These are phyloP conservation scores for Raja brachyura DNA, from an alignment of 2,113 vertebrate genomes.

Conservation along the genomic window DNA sequence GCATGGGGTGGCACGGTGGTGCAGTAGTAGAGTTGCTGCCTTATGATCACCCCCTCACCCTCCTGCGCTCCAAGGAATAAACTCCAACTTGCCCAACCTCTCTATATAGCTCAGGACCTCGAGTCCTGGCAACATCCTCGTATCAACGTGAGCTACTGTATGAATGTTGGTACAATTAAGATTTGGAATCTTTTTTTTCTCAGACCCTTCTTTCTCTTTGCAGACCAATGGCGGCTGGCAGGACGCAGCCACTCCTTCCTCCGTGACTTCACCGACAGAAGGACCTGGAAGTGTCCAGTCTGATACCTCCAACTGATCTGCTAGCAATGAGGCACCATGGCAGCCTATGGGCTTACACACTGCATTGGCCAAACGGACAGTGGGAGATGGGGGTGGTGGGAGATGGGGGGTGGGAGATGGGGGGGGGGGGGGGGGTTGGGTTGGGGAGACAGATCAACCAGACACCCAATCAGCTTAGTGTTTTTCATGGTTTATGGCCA, in stretches of 20 bases:
- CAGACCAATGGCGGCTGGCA: constrained; percentile 98
- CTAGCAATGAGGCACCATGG: constrained; percentile 64
- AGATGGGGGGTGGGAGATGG: constrained; percentile 46
- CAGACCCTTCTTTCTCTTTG: neutral
- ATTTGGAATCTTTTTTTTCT: too few relatives aligned
- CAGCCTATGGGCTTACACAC: constrained; percentile 42
- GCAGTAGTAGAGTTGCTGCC: too few relatives aligned
- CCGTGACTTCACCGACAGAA: constrained; percentile 98
- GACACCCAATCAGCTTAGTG: constrained; percentile 62
- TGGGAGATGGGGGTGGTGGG: constrained; percentile 36
- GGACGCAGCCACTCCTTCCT: constrained; percentile 93
- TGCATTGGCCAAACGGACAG: constrained; percentile 49
- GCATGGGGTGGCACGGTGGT: too few relatives aligned
- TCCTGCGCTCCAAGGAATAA: too few relatives aligned
- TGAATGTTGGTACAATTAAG: neutral
- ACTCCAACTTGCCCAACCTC: too few relatives aligned
- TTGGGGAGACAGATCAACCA: constrained; percentile 49
- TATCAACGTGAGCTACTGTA: neutral
- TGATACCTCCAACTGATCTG: constrained; percentile 98
- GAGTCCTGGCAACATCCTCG: too few relatives aligned
- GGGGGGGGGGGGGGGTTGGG: constrained; percentile 48
- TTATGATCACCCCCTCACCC: too few relatives aligned
- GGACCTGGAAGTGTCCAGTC: constrained; percentile 98
- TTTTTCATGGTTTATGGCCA: constrained; percentile 47
- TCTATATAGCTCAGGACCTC: too few relatives aligned